Percentiles rank a stretch among this genome's conserved stretches.
These are phyloP conservation scores for Rhinolophus ferrumequinum DNA, from an alignment of 2,113 vertebrate genomes.

Conservation along the genomic window DNA sequence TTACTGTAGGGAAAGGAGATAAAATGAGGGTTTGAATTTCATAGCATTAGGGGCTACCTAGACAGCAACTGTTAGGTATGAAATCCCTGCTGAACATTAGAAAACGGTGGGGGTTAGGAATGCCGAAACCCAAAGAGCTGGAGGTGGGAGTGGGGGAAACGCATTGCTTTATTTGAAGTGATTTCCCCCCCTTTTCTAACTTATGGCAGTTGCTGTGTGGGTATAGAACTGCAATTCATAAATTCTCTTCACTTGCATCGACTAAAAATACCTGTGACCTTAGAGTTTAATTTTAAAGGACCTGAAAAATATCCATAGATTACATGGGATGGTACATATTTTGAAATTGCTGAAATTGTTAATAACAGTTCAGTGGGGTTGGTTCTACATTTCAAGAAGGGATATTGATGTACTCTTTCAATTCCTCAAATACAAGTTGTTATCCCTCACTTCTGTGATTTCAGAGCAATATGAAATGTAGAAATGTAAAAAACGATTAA, in stretches of 20 bases:
- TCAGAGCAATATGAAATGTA: not conserved
- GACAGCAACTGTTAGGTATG: slow-evolving; percentile 76
- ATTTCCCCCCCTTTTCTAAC: slow-evolving; percentile 4
- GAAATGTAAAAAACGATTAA: not conserved
- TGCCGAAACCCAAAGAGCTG: slow-evolving; percentile 38
- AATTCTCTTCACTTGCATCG: slow-evolving; percentile 61
- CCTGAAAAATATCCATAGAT: slow-evolving; percentile 56
- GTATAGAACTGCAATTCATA: slow-evolving; percentile 62
- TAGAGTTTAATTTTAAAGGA: slow-evolving; percentile 63
- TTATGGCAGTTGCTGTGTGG: slow-evolving; percentile 57
- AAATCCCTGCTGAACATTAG: slow-evolving; percentile 65
- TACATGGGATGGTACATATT: slow-evolving; percentile 14
- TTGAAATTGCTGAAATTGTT: slow-evolving; percentile 55
- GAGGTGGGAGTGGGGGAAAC: not conserved
- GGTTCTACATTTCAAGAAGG: slow-evolving; percentile 3
- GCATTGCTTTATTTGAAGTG: slow-evolving; percentile 35
- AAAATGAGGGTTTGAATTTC: slow-evolving; percentile 79
- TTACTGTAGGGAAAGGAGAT: slow-evolving; percentile 73
- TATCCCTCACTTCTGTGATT: not conserved
- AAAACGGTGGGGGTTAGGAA: slow-evolving; percentile 47
- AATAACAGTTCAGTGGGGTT: slow-evolving; percentile 48
- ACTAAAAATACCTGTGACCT: slow-evolving; percentile 66
- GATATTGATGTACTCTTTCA: not conserved
- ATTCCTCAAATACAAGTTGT: not conserved
- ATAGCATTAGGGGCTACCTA: slow-evolving; percentile 76